Evolutionary conservation across 2,888 invertebrate species (phyloP).

Genomic region (Nomada lathburiana): DNA sequence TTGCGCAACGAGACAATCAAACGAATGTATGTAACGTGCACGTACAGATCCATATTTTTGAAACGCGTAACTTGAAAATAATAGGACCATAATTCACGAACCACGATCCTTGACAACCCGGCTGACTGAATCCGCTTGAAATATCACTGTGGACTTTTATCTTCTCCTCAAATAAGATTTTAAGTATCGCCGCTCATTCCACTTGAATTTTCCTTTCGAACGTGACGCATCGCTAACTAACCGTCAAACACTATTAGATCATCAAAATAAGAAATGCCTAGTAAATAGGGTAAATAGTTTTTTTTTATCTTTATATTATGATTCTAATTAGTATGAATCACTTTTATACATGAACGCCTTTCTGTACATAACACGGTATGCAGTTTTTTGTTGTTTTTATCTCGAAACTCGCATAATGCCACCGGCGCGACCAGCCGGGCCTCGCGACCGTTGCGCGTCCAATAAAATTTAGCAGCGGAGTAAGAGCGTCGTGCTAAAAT

Average conservation of each 20-base stretch:
- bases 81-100: too few species aligned
- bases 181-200: too few species aligned
- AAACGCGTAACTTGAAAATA: too few species aligned
- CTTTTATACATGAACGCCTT: conserved; percentile 4
- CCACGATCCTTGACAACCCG: too few species aligned
- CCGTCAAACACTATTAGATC: not conserved
- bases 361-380: not conserved
- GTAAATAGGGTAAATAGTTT: not conserved
- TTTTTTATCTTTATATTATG: conserved; percentile 4
- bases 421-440: not conserved
- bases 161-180: too few species aligned
- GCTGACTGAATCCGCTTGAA: too few species aligned
- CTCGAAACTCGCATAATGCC: conserved; percentile 1
- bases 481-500: conserved; percentile 27
- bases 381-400: conserved; percentile 10
- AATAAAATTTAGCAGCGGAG: conserved; percentile 36
- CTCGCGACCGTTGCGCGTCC: not conserved
- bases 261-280: not conserved
- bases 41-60: too few species aligned
- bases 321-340: conserved; percentile 19
- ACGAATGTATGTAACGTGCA: too few species aligned
- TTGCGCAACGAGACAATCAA: too few species aligned
- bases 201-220: too few species aligned
- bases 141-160: too few species aligned
- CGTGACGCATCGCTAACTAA: not conserved